Conservation (phyloP, 2,797 vertebrate genomes). For the Schizopygopsis pylzovi region DNA sequence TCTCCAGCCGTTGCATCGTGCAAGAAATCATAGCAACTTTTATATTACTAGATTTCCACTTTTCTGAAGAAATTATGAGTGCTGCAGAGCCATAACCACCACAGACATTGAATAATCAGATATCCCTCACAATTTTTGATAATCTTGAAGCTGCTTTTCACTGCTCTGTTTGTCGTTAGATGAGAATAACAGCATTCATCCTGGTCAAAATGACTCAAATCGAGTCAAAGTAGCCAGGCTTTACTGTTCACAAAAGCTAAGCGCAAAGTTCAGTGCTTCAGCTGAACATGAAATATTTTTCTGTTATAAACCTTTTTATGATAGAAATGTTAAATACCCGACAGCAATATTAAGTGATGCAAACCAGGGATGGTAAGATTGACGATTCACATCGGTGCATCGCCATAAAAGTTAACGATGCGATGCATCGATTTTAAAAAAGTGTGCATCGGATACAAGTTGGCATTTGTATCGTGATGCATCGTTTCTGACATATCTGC, state of each 20-base stretch:
- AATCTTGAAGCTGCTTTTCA: background rate
- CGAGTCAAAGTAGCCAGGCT: background rate
- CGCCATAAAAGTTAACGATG: background rate
- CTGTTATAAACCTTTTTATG: background rate
- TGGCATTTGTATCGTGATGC: no score
- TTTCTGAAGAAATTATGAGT: background rate
- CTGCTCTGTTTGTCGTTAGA: background rate
- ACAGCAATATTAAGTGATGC: no score
- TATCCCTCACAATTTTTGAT: background rate
- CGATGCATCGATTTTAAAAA: background rate
- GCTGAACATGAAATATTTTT: background rate
- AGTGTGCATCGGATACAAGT: no score
- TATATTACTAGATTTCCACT: slow-evolving; percentile 2
- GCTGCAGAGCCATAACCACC: background rate
- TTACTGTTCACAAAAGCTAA: background rate
- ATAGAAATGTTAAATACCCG: background rate
- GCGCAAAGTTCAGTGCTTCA: background rate
- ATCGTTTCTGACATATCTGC: no score
- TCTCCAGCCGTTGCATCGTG: background rate
- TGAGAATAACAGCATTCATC: background rate
- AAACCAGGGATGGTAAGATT: no score
- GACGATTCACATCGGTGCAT: no score
- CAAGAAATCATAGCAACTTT: background rate
- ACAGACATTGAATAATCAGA: background rate
- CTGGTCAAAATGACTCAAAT: background rate